phyloP scores from a whole-genome alignment of 2,797 vertebrate species.

The Loriculus beryllinus region DNA sequence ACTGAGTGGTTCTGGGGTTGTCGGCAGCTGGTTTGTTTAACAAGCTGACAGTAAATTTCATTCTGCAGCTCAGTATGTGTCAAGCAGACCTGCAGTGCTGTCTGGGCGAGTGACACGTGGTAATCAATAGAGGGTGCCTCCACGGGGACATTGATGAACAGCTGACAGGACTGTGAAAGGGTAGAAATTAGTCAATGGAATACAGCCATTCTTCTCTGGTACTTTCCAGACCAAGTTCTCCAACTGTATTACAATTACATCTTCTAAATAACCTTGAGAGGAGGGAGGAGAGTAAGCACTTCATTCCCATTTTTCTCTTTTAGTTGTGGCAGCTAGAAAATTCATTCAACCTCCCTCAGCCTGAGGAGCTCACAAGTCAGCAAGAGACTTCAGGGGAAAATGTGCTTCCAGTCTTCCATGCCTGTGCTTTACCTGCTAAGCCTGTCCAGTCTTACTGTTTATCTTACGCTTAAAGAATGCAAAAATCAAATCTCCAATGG shows the following conservation, averaged over 20 bases:
- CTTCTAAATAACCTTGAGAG: not conserved
- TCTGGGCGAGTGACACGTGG: slow-evolving; percentile 93
- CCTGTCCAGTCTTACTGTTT: not conserved
- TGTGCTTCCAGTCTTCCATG: not conserved
- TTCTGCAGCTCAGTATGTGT: slow-evolving; percentile 93
- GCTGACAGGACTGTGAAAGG: slow-evolving; percentile 88
- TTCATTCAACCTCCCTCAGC: not conserved
- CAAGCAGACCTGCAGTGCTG: slow-evolving; percentile 92
- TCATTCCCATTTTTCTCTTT: not conserved
- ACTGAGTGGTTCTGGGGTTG: slow-evolving; percentile 86
- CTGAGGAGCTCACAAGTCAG: not conserved
- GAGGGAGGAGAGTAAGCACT: not conserved
- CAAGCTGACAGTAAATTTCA: slow-evolving; percentile 94
- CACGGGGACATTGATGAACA: slow-evolving; percentile 94
- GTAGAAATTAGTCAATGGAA: not conserved
- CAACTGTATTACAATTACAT: not conserved
- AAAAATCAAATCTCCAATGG: not conserved
- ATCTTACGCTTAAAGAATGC: not conserved
- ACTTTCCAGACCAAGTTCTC: not conserved
- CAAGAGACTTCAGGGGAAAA: not conserved
- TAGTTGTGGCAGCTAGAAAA: not conserved
- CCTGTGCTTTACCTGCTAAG: not conserved
- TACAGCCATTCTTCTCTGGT: not conserved
- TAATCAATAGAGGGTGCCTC: slow-evolving; percentile 93
- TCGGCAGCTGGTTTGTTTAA: slow-evolving; percentile 88